Evolutionary conservation across 1,140 invertebrate genomes (phyloP).

Genomic region (Adelges cooleyi): DNA sequence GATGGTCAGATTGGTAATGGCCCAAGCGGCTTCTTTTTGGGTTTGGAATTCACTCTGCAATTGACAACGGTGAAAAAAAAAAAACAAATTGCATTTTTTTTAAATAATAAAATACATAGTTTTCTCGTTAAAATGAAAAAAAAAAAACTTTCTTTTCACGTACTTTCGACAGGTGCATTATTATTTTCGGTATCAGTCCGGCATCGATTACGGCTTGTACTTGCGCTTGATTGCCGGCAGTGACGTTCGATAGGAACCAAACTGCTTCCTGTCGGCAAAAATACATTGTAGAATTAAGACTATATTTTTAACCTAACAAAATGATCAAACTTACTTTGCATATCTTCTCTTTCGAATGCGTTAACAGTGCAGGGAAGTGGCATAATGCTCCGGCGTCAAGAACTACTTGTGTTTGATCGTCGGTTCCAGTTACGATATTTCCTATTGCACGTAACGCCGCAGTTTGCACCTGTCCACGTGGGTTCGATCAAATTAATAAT

Average conservation of each 20-base stretch:
- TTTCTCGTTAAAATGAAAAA: too few species aligned
- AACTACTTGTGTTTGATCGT: conserved; percentile 95
- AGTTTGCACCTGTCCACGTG: conserved; percentile 83
- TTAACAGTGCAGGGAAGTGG: conserved; percentile 79
- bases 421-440: conserved; percentile 98
- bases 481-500: neutral
- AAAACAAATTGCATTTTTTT: too few species aligned
- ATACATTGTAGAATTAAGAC: neutral
- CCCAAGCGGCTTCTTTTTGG: conserved; percentile 98
- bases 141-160: too few species aligned
- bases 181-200: conserved; percentile 83
- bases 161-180: conserved; percentile 73
- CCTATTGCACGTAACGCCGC: conserved; percentile 92
- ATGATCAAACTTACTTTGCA: conserved; percentile 43
- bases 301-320: too few species aligned
- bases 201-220: conserved; percentile 96
- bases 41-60: conserved; percentile 91
- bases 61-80: too few species aligned
- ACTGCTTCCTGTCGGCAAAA: conserved; percentile 69
- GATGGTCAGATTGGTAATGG: conserved; percentile 95
- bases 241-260: conserved; percentile 98
- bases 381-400: conserved; percentile 84
- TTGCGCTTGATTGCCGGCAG: conserved; percentile 92
- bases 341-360: conserved; percentile 76
- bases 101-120: too few species aligned